Evolutionary conservation across 2,888 invertebrate genomes (phyloP), one percentile per base, ranked within the genome.

Genomic region (Mycalesis mineus): DNA sequence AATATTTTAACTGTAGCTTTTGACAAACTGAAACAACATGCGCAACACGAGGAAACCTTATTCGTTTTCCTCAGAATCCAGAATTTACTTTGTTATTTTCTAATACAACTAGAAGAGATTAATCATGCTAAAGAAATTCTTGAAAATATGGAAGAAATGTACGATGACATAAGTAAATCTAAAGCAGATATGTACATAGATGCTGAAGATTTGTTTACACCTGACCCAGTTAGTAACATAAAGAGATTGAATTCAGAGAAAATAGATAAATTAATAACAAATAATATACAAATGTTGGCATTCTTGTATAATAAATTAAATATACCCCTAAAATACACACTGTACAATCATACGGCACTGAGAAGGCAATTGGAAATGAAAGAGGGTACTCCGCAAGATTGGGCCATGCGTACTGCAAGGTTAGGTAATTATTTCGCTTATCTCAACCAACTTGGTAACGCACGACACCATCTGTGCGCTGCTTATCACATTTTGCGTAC

Each of bases 381-480:
- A 57, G 91, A 92, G 60, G 90, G 90, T 29, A 91, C 92, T 39
- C 89, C 91, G 0, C 83, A 91, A 47, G 88, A 88, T 65, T 92
- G 92, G 92, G 91, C 91, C 0, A 70, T 90, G 53, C 81, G 91
- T 57, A 83, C 91, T 14, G 91, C 90, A 0, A 79, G 91, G 36
- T 80, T 92, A 1, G 92, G 91, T 13, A 86, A 88, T 65, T 87
- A 91, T 65, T 91, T 92, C 64, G 86, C 83, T 0, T 84, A 82
- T 58, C 70, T 88, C 1, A 84, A 82, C 58, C 77, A 84, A 59
- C 75, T 80, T 13, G 78, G 75, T 13, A 86, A 90, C 63, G 92
- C 93, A 2, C 81, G 93, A 39, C 93, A 94, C 75, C 93, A 94
- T 74, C 81, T 95, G 58, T 91, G 91, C 66, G 92, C 92, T 39